Evolutionary conservation across 2,888 invertebrate species (phyloP), one percentile per base, ranked within the genome.

Genomic region (Gerris lacustris): DNA sequence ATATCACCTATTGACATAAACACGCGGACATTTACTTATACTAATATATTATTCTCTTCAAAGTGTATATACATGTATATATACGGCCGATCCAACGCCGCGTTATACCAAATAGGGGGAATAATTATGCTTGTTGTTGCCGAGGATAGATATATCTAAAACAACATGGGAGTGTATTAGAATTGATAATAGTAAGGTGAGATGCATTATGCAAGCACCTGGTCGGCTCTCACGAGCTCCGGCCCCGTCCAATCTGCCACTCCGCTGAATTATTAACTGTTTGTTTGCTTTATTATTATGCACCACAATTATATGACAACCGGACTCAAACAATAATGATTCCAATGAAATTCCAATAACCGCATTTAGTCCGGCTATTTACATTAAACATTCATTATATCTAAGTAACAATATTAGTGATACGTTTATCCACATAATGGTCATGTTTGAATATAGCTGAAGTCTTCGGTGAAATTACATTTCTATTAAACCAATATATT

Each of bases 201-300:
- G 55, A 9, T 15, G 15, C 55, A 55, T 15, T 11, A 9, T 11
- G 55, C 55, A 55, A 11, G 55, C 55, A 55, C 55, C 55, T 55
- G 55, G 9, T 55, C 15, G 55, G 55, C 31, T 31, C 31, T 31
- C 31, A 31, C 31, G 31, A 31, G 31, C 31, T 55, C 55, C 55
- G 11, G 15, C 55, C 55, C 9, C 55, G 15, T 55, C 9, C 15
- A 9, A 55, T 55, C 9, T 55, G 55, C 55, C 9, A 9, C 55
- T 11, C 55, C 31, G 31, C 31, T 31, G 55, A 55, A 55, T 55
- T 55, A 55, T 55, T 55, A 55, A 55, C 55, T 11, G 11, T 55
- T 55, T 55, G 55, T 55, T 55, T 55, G 15, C 55, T 55, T 55
- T 55, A 55, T 55, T 55, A 55, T 55, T 55, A 55, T 55, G 55